Evolutionary conservation across 35 echinoderm and acorn worm genomes (phyloP).

Genomic region (Ophiothrix spiculata): DNA sequence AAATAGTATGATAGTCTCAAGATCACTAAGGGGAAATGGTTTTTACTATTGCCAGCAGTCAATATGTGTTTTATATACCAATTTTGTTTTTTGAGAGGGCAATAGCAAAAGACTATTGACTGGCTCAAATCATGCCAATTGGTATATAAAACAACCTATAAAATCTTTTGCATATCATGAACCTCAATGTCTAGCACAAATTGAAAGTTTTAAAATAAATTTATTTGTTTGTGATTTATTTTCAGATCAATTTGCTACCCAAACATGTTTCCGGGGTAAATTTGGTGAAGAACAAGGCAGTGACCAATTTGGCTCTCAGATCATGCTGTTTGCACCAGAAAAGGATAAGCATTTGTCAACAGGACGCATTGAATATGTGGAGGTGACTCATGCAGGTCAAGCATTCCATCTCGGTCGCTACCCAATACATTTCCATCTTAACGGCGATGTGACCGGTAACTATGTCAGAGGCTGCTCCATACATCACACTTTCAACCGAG

Average conservation of each 20-base stretch:
- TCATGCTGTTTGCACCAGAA: conserved; percentile 86
- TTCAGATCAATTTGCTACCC: conserved; percentile 95
- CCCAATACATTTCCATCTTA: conserved; percentile 96
- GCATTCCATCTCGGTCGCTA: conserved; percentile 95
- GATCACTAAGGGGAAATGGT: too few species aligned
- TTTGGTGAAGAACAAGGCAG: conserved; percentile 95
- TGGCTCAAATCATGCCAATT: too few species aligned
- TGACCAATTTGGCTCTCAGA: conserved; percentile 91
- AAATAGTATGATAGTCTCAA: too few species aligned
- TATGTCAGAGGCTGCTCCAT: conserved; percentile 91
- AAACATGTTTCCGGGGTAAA: conserved; percentile 91
- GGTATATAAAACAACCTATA: too few species aligned
- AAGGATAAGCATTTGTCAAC: conserved; percentile 63
- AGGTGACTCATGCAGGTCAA: conserved; percentile 95
- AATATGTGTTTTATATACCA: too few species aligned
- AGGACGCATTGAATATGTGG: conserved; percentile 84
- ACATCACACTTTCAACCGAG: conserved; percentile 92
- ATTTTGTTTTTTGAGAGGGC: too few species aligned
- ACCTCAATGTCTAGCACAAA: too few species aligned
- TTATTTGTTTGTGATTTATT: conserved; percentile 31
- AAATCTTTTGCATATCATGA: too few species aligned
- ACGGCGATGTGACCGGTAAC: conserved; percentile 78
- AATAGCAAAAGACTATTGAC: too few species aligned
- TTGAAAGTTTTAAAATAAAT: too few species aligned
- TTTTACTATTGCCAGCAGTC: too few species aligned